A percentile compares a stretch with the other conserved stretches of the same genome.
Conservation (phyloP, 2,888 invertebrate genomes). For the Noctua pronuba region DNA sequence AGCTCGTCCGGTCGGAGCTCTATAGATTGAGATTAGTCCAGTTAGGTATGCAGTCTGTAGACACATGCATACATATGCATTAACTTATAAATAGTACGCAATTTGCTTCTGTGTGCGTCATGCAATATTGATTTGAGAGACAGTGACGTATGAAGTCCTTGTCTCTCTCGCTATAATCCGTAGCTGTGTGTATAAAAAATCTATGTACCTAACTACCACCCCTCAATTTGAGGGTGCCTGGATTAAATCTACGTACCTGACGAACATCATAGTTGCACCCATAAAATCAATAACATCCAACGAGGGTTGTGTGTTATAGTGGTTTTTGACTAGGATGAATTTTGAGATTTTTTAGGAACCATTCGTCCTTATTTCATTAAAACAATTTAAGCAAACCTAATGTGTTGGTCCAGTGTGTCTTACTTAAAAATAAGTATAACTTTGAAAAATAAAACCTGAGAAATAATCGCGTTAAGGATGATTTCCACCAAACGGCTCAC, state of each 20-base stretch:
- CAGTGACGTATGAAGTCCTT: conserved; percentile 4
- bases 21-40: neutral
- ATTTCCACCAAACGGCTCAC: no score
- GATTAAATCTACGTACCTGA: neutral
- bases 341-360: neutral
- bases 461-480: no score
- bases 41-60: neutral
- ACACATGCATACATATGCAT: conserved; percentile 3
- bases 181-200: neutral
- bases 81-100: neutral
- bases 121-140: conserved; percentile 37
- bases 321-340: neutral
- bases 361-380: neutral
- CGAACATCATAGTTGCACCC: neutral
- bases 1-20: neutral
- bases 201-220: no score
- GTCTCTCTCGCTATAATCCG: neutral
- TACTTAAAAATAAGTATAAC: neutral
- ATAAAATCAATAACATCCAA: neutral
- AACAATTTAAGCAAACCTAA: neutral
- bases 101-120: conserved; percentile 7
- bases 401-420: neutral
- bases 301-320: neutral
- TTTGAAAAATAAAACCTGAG: no score
- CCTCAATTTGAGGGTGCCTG: neutral